Base-by-base conservation (phyloP, 1,140 invertebrate species). In the Xylocopa sonorina region DNA sequence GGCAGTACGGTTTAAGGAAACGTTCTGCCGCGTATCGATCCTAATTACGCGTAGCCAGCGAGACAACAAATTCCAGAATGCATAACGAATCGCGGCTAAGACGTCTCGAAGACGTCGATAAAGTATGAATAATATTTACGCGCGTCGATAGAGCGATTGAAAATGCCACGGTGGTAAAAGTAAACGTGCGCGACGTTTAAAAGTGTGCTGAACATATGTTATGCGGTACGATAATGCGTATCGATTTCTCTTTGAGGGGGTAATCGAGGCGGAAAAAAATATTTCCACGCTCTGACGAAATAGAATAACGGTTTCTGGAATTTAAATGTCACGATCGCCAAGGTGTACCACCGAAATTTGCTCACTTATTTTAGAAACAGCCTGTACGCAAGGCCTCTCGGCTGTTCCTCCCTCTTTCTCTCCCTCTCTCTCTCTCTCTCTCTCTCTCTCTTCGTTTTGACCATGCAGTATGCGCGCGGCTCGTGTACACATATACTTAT, bases 361-460 rank as follows among this genome's bases (percentile, higher is more conserved):
- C 0, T 16, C 34, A 51, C 46, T 34, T 64, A 53, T 51, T 64
- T 63, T 74, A 51, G 46, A 74, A 51, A 32, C 43, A 12, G 34
- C 32, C 58, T 74, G 63, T 76, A 67, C 16, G n/a, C 27, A 66
- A 68, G 34, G 32, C 34, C 73, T 68, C 16, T 67, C 29, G 48
- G n/a, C 51, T 48, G n/a, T 46, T 58, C 57, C 63, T 63, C 50
- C 7, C 51, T 60, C 41, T 53, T 50, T 72, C 53, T 48, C 38
- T n/a, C n/a, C 34, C 73, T 68, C 16, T 67, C 29, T 38, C 51
- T 48, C 18, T 46, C 66, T 64, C 63, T 63, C 50, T 4, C 51
- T 60, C 41, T 53, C 34, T 72, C 53, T 48, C 38, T 48, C 4
- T 27, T 55, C 41, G 16, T 51, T 71, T 24, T 50, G 48, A 73